Evolutionary conservation across 2,113 vertebrate species (phyloP).

Genomic region (Willisornis vidua): DNA sequence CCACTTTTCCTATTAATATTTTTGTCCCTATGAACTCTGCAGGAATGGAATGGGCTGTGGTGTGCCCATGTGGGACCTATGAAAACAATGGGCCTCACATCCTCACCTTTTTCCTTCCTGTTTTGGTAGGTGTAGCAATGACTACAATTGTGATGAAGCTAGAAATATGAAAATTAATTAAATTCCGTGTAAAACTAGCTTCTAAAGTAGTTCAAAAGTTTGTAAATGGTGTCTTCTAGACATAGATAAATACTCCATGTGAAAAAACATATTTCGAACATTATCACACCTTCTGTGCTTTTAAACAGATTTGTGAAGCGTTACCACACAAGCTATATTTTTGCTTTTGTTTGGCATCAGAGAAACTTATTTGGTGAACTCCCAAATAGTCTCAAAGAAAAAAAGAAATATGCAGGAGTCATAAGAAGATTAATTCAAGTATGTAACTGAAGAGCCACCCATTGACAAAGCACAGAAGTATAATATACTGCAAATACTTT

Average conservation of each 20-base stretch:
- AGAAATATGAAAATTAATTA: not conserved
- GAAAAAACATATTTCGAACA: not conserved
- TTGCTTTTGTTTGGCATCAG: not conserved
- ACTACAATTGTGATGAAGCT: not conserved
- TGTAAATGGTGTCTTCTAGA: not conserved
- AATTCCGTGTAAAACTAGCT: not conserved
- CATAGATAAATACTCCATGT: not conserved
- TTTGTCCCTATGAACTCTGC: not conserved
- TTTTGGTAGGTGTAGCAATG: not conserved
- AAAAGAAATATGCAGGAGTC: not conserved
- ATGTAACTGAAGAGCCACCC: not conserved
- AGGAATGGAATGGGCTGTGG: not conserved
- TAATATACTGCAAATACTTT: not conserved
- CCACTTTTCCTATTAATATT: not conserved
- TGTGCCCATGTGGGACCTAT: not conserved
- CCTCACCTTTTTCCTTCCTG: not conserved
- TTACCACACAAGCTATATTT: not conserved
- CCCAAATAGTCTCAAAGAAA: not conserved
- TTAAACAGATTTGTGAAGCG: not conserved
- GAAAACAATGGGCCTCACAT: rapidly evolving
- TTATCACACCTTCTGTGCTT: not conserved
- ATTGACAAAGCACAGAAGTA: not conserved
- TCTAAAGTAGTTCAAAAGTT: not conserved
- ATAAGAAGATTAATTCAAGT: not conserved
- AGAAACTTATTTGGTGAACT: not conserved